A percentile compares a stretch with the other conserved stretches of the same genome.
Conservation (phyloP, 2,113 vertebrate genomes). For the Ictalurus punctatus region DNA sequence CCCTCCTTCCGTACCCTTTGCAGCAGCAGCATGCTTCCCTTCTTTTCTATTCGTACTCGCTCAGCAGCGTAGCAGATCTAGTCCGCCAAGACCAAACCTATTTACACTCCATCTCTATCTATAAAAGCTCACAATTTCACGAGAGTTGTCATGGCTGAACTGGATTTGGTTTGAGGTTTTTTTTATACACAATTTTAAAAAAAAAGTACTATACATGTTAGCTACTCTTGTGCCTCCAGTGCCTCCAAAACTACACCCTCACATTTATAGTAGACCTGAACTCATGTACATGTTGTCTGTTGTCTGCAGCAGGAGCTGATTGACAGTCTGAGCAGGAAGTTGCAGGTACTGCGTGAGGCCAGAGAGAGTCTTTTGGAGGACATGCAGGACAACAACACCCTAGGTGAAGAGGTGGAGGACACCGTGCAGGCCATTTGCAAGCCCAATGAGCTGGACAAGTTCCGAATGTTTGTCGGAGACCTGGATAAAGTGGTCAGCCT, state of each 20-base stretch:
- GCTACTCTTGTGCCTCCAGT: not conserved
- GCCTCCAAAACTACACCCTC: not conserved
- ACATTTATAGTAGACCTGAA: not conserved
- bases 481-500: constrained; percentile 95
- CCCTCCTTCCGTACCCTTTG: no score
- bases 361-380: constrained; percentile 86
- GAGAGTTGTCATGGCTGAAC: no score
- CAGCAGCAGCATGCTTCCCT: no score
- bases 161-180: not conserved
- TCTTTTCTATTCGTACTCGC: no score
- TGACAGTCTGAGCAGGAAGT: constrained; percentile 86
- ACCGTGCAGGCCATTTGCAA: constrained; percentile 82
- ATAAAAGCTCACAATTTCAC: no score
- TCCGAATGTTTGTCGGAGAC: constrained; percentile 92
- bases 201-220: not conserved
- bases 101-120: no score
- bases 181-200: not conserved
- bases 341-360: constrained; percentile 85
- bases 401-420: constrained; percentile 86
- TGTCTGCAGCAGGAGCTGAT: constrained; percentile 87
- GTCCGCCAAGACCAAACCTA: no score
- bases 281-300: constrained; percentile 21
- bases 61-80: no score
- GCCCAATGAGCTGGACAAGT: constrained; percentile 91
- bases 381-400: constrained; percentile 82